Percentiles rank a stretch among this genome's conserved stretches.
Conservation (phyloP, 2,113 vertebrate genomes). For the Crypturellus undulatus region DNA sequence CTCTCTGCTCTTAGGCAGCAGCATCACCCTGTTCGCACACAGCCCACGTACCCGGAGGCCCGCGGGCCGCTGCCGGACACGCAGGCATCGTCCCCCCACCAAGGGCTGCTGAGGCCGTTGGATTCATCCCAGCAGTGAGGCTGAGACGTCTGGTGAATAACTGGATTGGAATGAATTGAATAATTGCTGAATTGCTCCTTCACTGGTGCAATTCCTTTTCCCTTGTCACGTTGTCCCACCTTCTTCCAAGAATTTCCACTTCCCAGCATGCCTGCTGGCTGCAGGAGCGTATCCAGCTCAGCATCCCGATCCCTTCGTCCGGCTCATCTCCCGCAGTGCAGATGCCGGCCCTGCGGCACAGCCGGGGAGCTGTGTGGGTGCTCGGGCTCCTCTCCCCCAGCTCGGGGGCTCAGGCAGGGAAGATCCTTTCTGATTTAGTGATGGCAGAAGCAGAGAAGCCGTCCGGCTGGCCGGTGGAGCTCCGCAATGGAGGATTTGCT, state of each 20-base stretch:
- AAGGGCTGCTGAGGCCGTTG: not conserved
- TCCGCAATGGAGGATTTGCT: not conserved
- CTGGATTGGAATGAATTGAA: not conserved
- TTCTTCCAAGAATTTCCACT: not conserved
- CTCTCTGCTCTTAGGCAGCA: not conserved
- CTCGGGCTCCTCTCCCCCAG: not conserved
- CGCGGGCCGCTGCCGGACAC: not conserved
- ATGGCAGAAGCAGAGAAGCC: not conserved
- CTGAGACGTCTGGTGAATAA: constrained; percentile 22
- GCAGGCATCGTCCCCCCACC: not conserved
- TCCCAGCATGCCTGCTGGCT: not conserved
- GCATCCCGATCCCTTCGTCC: not conserved
- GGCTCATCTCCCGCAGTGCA: not conserved
- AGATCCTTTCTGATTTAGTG: not conserved
- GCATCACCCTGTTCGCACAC: fast-evolving
- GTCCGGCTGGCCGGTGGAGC: not conserved
- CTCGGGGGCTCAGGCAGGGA: not conserved
- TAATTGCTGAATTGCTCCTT: not conserved
- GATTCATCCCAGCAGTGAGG: constrained; percentile 47
- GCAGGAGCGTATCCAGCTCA: not conserved
- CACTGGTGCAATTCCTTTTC: not conserved
- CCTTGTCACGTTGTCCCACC: constrained; percentile 8
- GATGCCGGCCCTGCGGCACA: not conserved
- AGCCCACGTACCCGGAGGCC: fast-evolving
- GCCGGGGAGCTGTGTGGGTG: not conserved